These are phyloP conservation scores for Parapristionchus giblindavisi DNA, from an alignment of 2,888 invertebrate genomes.

Conservation along the genomic window DNA sequence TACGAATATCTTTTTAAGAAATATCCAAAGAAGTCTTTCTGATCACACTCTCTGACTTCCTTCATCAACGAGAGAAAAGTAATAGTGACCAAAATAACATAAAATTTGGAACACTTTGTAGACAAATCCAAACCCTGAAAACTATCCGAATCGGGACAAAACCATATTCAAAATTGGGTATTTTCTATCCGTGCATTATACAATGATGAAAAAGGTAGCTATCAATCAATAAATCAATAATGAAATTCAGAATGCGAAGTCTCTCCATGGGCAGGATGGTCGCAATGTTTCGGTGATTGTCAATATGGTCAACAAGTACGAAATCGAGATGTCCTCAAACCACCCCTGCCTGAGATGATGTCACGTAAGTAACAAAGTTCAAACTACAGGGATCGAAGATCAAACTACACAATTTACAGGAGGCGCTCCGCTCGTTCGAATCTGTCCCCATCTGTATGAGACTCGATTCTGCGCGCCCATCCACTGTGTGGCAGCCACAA, in stretches of 20 bases:
- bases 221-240: too few relatives aligned
- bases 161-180: neutral
- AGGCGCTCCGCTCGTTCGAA: conserved; percentile 27
- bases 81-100: too few relatives aligned
- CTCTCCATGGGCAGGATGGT: conserved; percentile 52
- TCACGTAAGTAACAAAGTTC: neutral
- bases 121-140: too few relatives aligned
- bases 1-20: too few relatives aligned
- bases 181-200: neutral
- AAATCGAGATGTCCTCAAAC: conserved; percentile 52
- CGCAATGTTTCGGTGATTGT: conserved; percentile 53
- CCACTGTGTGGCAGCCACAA: conserved; percentile 5
- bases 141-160: neutral
- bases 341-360: conserved; percentile 50
- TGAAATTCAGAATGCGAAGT: conserved; percentile 56
- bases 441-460: conserved; percentile 39
- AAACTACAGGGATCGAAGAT: neutral
- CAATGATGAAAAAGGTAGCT: neutral
- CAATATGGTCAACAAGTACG: conserved; percentile 44
- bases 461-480: conserved; percentile 37
- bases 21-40: too few relatives aligned
- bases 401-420: neutral
- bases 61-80: too few relatives aligned
- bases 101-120: too few relatives aligned
- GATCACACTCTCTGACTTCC: too few relatives aligned